Conservation (phyloP, 2,113 vertebrate species). For the Oryzias woworae region DNA sequence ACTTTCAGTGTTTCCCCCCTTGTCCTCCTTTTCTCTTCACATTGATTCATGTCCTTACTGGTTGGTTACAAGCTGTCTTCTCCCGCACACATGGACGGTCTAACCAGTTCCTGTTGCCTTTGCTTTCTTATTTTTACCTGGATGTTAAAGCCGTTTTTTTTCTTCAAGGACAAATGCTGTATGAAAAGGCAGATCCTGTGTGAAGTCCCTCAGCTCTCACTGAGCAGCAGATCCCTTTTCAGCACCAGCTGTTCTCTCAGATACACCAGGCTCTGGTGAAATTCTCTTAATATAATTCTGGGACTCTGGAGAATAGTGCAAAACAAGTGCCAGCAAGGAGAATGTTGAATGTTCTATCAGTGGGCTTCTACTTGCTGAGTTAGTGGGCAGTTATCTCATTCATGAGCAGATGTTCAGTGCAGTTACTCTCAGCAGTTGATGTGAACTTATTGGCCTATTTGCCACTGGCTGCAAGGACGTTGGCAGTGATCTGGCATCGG, state of each 20-base stretch:
- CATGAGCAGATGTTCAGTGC: conserved; percentile 99
- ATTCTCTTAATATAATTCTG: conserved; percentile 99
- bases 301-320: conserved; percentile 96
- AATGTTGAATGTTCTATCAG: conserved; percentile 99
- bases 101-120: conserved; percentile 66
- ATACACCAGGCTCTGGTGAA: conserved; percentile 91
- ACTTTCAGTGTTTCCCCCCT: conserved; percentile 52
- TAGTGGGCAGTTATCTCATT: conserved; percentile 95
- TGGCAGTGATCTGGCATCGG: conserved; percentile 89
- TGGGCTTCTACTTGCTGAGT: conserved; percentile 86
- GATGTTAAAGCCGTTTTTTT: conserved; percentile 58
- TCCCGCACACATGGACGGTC: conserved; percentile 33
- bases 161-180: conserved; percentile 92
- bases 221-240: conserved; percentile 92
- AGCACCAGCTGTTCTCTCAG: conserved; percentile 98
- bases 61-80: conserved; percentile 33
- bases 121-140: conserved; percentile 69
- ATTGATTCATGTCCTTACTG: conserved; percentile 43
- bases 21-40: conserved; percentile 27
- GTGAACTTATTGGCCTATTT: conserved; percentile 94
- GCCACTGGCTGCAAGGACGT: conserved; percentile 91
- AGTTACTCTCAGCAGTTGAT: conserved; percentile 90
- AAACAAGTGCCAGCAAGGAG: conserved; percentile 97
- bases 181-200: conserved; percentile 85
- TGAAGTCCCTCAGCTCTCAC: conserved; percentile 87